These are phyloP conservation scores for Apodemia zela DNA, from an alignment of 2,888 invertebrate genomes.

Conservation along the genomic window DNA sequence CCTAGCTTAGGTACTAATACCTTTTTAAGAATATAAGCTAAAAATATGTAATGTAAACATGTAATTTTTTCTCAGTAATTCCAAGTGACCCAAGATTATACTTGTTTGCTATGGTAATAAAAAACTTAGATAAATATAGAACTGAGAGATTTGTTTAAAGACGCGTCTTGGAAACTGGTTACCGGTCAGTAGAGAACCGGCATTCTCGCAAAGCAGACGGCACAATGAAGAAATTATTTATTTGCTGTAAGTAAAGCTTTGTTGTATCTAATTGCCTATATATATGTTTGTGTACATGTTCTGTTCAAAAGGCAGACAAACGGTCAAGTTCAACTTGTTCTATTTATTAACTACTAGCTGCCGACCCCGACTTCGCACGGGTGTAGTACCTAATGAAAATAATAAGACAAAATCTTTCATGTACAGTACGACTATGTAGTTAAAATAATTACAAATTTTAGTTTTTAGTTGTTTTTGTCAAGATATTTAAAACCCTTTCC, in stretches of 20 bases:
- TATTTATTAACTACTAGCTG: too few species aligned
- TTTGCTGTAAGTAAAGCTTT: constrained; percentile 32
- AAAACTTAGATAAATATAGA: constrained; percentile 17
- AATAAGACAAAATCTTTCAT: too few species aligned
- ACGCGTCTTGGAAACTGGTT: constrained; percentile 40
- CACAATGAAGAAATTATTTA: constrained; percentile 31
- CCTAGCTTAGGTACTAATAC: too few species aligned
- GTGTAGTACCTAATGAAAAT: too few species aligned
- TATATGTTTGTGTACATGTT: too few species aligned
- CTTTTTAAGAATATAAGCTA: neutral
- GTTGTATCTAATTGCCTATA: neutral
- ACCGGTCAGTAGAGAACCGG: constrained; percentile 37
- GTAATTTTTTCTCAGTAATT: neutral
- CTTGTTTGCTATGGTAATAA: constrained; percentile 29
- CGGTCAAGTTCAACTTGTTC: too few species aligned
- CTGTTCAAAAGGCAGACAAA: too few species aligned
- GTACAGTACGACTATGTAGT: too few species aligned
- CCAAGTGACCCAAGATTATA: neutral
- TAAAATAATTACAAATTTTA: too few species aligned
- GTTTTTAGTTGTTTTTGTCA: too few species aligned
- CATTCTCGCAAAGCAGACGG: constrained; percentile 34
- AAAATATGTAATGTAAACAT: neutral
- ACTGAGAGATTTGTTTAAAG: constrained; percentile 34
- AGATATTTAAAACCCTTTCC: too few species aligned
- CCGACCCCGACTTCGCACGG: too few species aligned